These are phyloP conservation scores for Columba janthina DNA, from an alignment of 2,113 vertebrate species.

Conservation along the genomic window DNA sequence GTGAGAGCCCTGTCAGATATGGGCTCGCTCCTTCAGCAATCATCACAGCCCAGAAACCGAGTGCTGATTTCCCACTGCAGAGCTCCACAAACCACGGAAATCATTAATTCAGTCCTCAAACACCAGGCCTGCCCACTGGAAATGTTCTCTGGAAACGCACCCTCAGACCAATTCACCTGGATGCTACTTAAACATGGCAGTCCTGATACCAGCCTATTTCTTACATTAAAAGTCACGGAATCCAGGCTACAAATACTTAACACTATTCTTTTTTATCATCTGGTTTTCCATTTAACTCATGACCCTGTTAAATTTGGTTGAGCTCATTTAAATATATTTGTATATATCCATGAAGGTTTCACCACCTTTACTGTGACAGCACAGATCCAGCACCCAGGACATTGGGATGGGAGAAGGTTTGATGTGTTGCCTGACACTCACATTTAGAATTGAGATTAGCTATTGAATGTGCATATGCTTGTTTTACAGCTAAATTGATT, in stretches of 20 bases:
- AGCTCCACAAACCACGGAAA: neutral
- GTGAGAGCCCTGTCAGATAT: rapidly evolving
- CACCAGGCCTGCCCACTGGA: neutral
- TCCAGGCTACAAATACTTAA: neutral
- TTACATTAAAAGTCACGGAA: neutral
- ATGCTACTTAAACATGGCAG: neutral
- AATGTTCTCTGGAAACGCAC: neutral
- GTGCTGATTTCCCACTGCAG: neutral
- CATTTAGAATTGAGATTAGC: neutral
- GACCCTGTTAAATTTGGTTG: neutral
- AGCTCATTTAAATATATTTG: neutral
- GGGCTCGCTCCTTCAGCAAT: neutral
- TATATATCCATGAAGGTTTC: neutral
- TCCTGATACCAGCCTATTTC: neutral
- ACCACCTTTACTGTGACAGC: neutral
- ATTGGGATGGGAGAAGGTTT: neutral
- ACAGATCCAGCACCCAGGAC: neutral
- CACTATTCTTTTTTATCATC: neutral
- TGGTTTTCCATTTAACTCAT: neutral
- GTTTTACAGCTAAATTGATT: neutral
- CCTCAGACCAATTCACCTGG: neutral
- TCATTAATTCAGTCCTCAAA: neutral
- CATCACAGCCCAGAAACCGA: rapidly evolving
- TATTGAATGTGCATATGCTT: neutral
- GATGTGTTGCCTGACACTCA: neutral